Evolutionary conservation across 2,113 vertebrate genomes (phyloP), one percentile per base, ranked within the genome.

Genomic region (Perognathus longimembris): DNA sequence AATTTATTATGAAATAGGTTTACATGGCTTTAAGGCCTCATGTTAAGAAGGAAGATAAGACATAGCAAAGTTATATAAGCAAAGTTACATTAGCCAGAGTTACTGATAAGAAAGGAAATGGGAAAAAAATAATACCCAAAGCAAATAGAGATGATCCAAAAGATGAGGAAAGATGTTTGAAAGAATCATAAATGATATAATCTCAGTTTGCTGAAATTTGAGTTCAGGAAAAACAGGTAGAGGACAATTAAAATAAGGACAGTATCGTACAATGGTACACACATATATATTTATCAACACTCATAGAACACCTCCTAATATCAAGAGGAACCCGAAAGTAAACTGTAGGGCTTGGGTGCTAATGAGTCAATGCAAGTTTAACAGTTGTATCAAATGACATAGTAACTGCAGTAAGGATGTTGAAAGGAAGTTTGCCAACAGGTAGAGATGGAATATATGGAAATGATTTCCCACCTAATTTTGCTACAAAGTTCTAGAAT

Each of bases 401-500:
- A n/a, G n/a, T n/a, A 30, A 59, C 30, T 92, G 5, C 28, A 57
- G 9, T 36, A 21, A 70, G 32, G 63, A 36, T 71, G 64, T 3
- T 18, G 8, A 69, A 6, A 88, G 8, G 9, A 22, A 57, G 5
- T 12, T 22, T 61, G 15, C 38, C 2, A 4, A 7, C 71, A 32
- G 34, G 40, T 78, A 36, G 64, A 69, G 36, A 63, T 45, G n/a
- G 36, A 7, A 10, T 45, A 77, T 11, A 76, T 14, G 6, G 34
- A 90, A 75, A 20, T 61, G 7, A 50, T 21, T 66, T 71, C 63
- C 40, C 34, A 50, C 38, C 66, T n/a, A 70, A 21, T 40, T 69
- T 83, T 88, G 54, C 63, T 88, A 12, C n/a, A 66, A 71, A n/a
- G 1, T 40, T 70, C 32, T 63, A 93, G 83, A 83, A 77, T 61